These are phyloP conservation scores for Progne subis DNA, from an alignment of 2,113 vertebrate species.

Conservation along the genomic window DNA sequence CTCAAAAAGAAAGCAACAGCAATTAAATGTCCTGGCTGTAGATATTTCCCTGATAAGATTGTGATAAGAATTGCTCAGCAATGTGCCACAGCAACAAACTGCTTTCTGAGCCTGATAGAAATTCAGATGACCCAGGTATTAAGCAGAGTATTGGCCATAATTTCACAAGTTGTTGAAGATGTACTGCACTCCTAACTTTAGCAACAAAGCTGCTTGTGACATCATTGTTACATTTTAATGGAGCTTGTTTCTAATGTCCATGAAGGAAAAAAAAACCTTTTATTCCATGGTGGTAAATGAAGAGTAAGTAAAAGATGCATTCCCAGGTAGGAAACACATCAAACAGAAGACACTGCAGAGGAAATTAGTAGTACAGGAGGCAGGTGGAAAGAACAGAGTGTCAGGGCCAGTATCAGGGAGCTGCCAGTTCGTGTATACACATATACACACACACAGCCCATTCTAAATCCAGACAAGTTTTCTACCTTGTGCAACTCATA, in stretches of 20 bases:
- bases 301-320: not conserved
- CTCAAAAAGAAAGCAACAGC: not conserved
- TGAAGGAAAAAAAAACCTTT: not conserved
- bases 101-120: not conserved
- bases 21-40: not conserved
- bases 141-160: not conserved
- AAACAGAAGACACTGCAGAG: not conserved
- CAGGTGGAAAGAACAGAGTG: not conserved
- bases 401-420: not conserved
- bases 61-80: not conserved
- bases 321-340: not conserved
- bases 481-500: not conserved
- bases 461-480: not conserved
- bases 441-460: accelerated
- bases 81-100: not conserved
- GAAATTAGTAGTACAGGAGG: not conserved
- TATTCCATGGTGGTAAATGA: not conserved
- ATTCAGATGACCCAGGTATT: not conserved
- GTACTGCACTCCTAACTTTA: not conserved
- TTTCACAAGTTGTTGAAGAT: not conserved
- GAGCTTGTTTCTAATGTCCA: not conserved
- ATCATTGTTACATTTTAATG: not conserved
- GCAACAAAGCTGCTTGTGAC: not conserved
- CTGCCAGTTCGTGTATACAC: not conserved
- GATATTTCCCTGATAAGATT: not conserved